These are phyloP conservation scores for Haemorhous mexicanus DNA, from an alignment of 2,113 vertebrate genomes.

Conservation along the genomic window DNA sequence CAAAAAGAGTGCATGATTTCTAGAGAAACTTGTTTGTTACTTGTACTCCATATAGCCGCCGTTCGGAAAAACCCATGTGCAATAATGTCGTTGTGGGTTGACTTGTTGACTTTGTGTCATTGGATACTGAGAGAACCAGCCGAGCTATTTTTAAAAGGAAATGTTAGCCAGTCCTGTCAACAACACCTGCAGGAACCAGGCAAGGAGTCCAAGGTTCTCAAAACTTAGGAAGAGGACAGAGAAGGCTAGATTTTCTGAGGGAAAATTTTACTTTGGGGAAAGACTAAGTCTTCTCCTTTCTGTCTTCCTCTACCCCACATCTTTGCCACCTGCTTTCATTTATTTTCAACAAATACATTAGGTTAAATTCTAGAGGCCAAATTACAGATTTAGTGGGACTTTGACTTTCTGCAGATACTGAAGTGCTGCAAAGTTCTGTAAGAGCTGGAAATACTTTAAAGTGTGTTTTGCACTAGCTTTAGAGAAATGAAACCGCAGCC, in stretches of 20 bases:
- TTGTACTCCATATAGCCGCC: neutral
- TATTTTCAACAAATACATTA: neutral
- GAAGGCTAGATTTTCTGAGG: neutral
- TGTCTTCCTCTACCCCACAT: accelerated
- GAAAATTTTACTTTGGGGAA: neutral
- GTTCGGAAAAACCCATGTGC: neutral
- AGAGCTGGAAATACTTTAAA: neutral
- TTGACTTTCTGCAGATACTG: neutral
- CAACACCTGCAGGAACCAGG: neutral
- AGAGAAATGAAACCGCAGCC: neutral
- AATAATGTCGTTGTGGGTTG: neutral
- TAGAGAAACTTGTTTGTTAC: neutral
- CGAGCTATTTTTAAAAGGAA: constrained; percentile 6
- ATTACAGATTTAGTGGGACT: neutral
- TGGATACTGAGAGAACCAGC: neutral
- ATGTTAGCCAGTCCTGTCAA: constrained; percentile 11
- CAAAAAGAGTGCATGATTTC: neutral
- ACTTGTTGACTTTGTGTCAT: neutral
- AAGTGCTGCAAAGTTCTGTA: neutral
- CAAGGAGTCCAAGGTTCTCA: neutral
- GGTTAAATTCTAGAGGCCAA: neutral
- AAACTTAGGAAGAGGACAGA: neutral
- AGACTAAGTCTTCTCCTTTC: neutral
- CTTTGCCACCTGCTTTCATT: neutral
- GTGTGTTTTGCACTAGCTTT: neutral